Evolutionary conservation across 1,140 invertebrate species (phyloP), one percentile per base, ranked within the genome.

Genomic region (Drosophila pachea): DNA sequence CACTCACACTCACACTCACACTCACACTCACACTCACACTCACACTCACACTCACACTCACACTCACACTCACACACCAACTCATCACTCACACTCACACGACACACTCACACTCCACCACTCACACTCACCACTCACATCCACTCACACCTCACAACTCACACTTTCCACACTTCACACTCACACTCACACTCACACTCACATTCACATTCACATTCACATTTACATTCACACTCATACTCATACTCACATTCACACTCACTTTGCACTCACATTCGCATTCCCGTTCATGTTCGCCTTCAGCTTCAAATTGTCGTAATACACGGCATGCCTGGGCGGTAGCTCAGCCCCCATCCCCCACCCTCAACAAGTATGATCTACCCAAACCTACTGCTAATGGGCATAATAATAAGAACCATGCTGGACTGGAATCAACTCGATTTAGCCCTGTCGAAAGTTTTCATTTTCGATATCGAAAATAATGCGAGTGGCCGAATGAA

Each of bases 281-380:
- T 22, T n/a, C n/a, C n/a, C n/a, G n/a, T n/a, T n/a, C n/a, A n/a
- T n/a, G n/a, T 58, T 58, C 14, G 42, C 43, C 43, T 59, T 36
- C 54, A 35, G 33, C 14, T 49, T 48, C 55, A 86, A 82, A 86
- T 77, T 86, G 81, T 86, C 76, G 61, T 69, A 81, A 74, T 69
- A 81, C 81, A 86, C 76, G 81, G 76, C 73, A 84, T 79, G 61
- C 16, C 4, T 22, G 11, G 43, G 35, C 31, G 33, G 33, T 47
- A 29, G 8, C 2, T 11, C 40, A 4, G 14, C 8, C 49, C 4
- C 36, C 33, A 11, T 8, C 35, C 12, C 16, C 33, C 33, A 7
- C 36, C 33, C 8, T n/a, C 33, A 22, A 22, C 22, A 22, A 22
- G 22, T 22, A 22, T 22, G 22, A 22, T 22, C 22, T 22, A 22